A percentile compares a stretch with the other conserved stretches of the same genome.
phyloP scores from a whole-genome alignment of 23 tunicate species.

The Halocynthia roretzi region DNA sequence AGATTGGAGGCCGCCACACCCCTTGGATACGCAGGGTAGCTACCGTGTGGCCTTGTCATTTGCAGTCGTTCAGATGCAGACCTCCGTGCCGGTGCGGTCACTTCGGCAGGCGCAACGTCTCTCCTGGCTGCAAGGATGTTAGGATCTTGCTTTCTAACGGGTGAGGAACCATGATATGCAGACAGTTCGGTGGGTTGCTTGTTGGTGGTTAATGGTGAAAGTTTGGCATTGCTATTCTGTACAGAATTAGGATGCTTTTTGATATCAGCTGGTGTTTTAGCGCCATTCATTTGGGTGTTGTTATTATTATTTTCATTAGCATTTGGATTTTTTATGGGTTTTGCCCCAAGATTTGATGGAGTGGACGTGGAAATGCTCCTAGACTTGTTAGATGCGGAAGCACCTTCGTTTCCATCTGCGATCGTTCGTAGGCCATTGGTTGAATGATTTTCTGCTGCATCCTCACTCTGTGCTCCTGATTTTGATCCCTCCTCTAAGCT shows the following conservation, averaged over 20 bases:
- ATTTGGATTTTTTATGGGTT: background rate
- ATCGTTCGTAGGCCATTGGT: slow-evolving; percentile 16
- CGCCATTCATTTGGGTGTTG: background rate
- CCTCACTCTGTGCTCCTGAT: background rate
- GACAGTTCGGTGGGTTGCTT: background rate
- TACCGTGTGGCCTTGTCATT: background rate
- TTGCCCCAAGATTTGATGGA: background rate
- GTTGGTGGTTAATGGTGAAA: background rate
- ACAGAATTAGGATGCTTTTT: background rate
- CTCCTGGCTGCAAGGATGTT: background rate
- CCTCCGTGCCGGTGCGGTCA: background rate
- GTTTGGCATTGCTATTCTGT: background rate
- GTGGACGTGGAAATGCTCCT: background rate
- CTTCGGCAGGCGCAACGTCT: background rate
- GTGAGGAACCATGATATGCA: background rate
- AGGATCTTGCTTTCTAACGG: background rate
- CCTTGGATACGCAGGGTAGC: background rate
- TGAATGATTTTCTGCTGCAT: background rate
- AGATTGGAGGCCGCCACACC: background rate
- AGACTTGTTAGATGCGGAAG: background rate
- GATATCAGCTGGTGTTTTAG: background rate
- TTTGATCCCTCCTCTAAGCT: background rate
- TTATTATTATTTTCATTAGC: slow-evolving; percentile 1
- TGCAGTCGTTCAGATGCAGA: slow-evolving; percentile 20
- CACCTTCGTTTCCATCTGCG: slow-evolving; percentile 24